A percentile compares a stretch with the other conserved stretches of the same genome.
Evolutionary conservation across 53 echinoderm and acorn worm genomes (phyloP).

Genomic region (Arbacia lixula): DNA sequence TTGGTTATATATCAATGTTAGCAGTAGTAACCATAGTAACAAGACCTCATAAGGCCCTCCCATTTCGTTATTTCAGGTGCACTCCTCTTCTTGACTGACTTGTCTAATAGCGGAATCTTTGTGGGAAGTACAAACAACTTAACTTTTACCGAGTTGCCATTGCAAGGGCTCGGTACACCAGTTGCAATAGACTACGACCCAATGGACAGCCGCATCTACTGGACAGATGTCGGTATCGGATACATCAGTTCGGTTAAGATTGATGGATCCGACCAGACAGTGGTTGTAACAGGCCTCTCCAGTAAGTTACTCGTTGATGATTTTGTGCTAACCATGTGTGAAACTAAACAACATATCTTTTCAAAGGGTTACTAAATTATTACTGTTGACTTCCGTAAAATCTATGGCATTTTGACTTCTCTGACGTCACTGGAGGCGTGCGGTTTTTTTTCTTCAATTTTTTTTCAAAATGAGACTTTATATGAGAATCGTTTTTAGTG

Average conservation of each 20-base stretch:
- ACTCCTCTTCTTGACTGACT: slow-evolving; percentile 42
- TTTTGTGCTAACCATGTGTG: no score
- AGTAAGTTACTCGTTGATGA: slow-evolving; percentile 46
- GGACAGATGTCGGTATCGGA: slow-evolving; percentile 35
- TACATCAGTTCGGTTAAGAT: slow-evolving; percentile 34
- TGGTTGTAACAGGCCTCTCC: neutral
- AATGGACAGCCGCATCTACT: slow-evolving; percentile 31
- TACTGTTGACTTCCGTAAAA: no score
- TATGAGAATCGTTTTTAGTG: no score
- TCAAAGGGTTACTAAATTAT: no score
- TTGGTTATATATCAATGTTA: no score
- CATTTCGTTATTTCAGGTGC: slow-evolving; percentile 20
- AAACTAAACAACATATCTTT: no score
- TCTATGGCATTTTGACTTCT: no score
- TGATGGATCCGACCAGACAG: slow-evolving; percentile 30
- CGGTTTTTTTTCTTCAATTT: no score
- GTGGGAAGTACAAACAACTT: slow-evolving; percentile 21
- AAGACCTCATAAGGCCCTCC: no score
- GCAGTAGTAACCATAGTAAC: no score
- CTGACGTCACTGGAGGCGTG: no score
- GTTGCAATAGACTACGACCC: slow-evolving; percentile 67
- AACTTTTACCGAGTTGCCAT: slow-evolving; percentile 42
- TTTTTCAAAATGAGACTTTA: no score
- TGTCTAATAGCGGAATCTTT: neutral
- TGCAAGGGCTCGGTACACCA: neutral